A percentile compares a stretch with the other conserved stretches of the same genome.
phyloP scores from a whole-genome alignment of 1,140 invertebrate species.

The Neotoxoptera formosana region DNA sequence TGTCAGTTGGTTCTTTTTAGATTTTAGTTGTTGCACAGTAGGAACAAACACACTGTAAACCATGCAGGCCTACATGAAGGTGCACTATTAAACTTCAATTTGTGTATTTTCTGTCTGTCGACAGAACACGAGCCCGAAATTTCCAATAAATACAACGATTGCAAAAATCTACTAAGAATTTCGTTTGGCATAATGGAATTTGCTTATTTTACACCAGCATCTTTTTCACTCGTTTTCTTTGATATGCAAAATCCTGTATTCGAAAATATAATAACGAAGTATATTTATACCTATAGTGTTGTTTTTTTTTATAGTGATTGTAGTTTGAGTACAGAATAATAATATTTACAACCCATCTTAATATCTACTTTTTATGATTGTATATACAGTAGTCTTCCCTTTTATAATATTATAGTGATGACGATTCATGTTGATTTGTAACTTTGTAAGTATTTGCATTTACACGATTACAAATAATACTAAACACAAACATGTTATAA shows the following conservation, averaged over 20 bases:
- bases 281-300: neutral
- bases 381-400: neutral
- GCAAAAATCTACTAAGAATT: neutral
- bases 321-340: neutral
- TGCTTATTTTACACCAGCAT: neutral
- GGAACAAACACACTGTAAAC: neutral
- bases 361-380: neutral
- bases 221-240: slow-evolving; percentile 10
- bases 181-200: neutral
- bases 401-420: neutral
- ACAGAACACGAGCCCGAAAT: neutral
- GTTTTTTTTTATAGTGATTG: neutral
- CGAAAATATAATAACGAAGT: neutral
- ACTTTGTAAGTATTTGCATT: neutral
- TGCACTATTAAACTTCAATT: slow-evolving; percentile 8
- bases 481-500: neutral
- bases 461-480: neutral
- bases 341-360: neutral
- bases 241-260: neutral
- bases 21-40: neutral
- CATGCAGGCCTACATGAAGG: neutral
- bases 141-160: neutral
- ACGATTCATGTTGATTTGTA: too few relatives aligned
- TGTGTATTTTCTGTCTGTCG: neutral
- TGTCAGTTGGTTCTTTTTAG: neutral